These are phyloP conservation scores for Osedax fenrisi DNA, from an alignment of 2,888 invertebrate species.

Conservation along the genomic window DNA sequence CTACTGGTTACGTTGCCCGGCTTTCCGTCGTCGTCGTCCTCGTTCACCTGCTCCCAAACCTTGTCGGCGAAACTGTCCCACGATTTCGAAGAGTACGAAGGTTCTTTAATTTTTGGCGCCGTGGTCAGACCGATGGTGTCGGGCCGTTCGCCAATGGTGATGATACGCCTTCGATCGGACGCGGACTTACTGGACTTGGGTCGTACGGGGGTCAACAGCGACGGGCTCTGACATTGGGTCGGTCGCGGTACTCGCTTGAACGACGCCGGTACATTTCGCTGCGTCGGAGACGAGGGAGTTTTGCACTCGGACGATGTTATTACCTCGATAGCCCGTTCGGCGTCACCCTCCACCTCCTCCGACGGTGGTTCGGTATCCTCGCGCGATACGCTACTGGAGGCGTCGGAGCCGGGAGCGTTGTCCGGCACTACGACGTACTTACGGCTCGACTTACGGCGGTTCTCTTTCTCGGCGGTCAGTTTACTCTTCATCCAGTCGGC, in stretches of 20 bases:
- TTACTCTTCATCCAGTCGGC: too few species aligned
- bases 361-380: not conserved
- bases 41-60: not conserved
- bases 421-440: not conserved
- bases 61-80: not conserved
- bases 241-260: not conserved
- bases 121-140: not conserved
- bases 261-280: not conserved
- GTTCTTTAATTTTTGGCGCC: not conserved
- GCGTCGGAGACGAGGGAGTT: not conserved
- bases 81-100: too few species aligned
- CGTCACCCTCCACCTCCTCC: not conserved
- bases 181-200: not conserved
- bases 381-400: too few species aligned
- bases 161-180: not conserved
- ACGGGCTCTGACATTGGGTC: not conserved
- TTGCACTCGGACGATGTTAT: not conserved
- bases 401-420: not conserved
- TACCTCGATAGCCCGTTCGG: not conserved
- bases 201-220: not conserved
- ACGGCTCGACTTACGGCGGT: too few species aligned
- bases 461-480: too few species aligned
- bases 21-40: not conserved
- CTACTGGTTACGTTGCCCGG: not conserved
- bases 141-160: not conserved